phyloP scores from a whole-genome alignment of 2,888 invertebrate genomes.

The Cantharis lateralis region DNA sequence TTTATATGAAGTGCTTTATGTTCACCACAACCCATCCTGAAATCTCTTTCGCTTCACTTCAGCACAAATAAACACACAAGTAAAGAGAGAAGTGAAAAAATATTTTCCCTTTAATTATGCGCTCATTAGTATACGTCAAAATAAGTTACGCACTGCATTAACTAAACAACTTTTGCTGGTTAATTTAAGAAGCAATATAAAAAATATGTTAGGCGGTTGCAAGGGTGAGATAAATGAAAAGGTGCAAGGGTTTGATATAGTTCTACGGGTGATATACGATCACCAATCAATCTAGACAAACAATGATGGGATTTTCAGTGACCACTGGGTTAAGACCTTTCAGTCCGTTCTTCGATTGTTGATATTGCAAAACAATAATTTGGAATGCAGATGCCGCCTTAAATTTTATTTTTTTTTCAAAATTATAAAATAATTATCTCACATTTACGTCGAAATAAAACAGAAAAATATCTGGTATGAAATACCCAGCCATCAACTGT shows the following conservation, averaged over 20 bases:
- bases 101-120: slow-evolving; percentile 4
- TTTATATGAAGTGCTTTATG: slow-evolving; percentile 17
- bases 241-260: slow-evolving; percentile 15
- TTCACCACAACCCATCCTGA: not conserved
- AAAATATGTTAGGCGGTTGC: slow-evolving; percentile 15
- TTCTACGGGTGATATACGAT: slow-evolving; percentile 17
- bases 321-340: not conserved
- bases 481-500: slow-evolving; percentile 34
- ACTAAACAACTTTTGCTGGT: slow-evolving; percentile 12
- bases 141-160: slow-evolving; percentile 9
- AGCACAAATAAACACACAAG: not conserved
- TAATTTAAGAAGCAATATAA: slow-evolving; percentile 15
- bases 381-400: not conserved
- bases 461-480: slow-evolving; percentile 8
- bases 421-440: not conserved
- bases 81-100: not conserved
- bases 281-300: slow-evolving; percentile 20
- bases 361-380: not conserved
- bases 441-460: not conserved
- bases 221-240: slow-evolving; percentile 28
- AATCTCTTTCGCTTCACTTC: not conserved
- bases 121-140: slow-evolving; percentile 9
- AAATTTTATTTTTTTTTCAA: not conserved
- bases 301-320: slow-evolving; percentile 12
- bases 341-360: not conserved